phyloP scores from a whole-genome alignment of 2,113 vertebrate species.

The Pluvianellus socialis region DNA sequence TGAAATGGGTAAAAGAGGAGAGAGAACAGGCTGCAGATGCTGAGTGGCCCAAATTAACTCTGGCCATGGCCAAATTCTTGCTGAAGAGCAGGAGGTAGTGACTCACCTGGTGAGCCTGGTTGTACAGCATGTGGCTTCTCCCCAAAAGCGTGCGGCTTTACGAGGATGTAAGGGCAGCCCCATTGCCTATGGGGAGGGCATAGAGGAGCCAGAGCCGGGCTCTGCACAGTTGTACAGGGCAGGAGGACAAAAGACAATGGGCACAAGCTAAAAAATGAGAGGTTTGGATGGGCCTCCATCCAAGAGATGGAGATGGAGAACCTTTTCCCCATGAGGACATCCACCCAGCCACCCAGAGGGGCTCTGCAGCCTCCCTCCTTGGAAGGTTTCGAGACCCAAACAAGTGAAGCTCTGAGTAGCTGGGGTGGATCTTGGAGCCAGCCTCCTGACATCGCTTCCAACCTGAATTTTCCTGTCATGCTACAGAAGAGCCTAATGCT shows the following conservation, averaged over 20 bases:
- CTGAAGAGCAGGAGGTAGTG: background rate
- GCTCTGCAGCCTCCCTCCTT: background rate
- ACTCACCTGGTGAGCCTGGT: background rate
- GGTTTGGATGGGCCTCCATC: background rate
- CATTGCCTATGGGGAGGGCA: background rate
- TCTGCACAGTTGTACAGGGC: accelerated
- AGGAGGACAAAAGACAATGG: background rate
- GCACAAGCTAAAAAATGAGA: background rate
- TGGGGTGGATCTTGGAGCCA: background rate
- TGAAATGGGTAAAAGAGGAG: background rate
- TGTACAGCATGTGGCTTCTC: background rate
- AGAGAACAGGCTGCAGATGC: background rate
- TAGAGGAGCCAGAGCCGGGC: background rate
- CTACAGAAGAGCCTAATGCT: background rate
- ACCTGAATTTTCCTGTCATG: background rate
- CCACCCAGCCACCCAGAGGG: background rate
- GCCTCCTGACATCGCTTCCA: background rate
- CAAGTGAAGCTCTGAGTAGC: background rate
- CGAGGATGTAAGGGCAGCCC: background rate
- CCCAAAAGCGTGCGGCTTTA: accelerated
- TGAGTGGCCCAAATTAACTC: background rate
- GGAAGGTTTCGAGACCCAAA: background rate
- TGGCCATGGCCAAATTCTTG: background rate
- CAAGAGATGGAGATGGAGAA: too few relatives aligned
- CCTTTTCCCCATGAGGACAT: background rate